Percentiles rank a stretch among this genome's conserved stretches.
Evolutionary conservation across 2,797 vertebrate species (phyloP).

Genomic region (Morus bassanus): DNA sequence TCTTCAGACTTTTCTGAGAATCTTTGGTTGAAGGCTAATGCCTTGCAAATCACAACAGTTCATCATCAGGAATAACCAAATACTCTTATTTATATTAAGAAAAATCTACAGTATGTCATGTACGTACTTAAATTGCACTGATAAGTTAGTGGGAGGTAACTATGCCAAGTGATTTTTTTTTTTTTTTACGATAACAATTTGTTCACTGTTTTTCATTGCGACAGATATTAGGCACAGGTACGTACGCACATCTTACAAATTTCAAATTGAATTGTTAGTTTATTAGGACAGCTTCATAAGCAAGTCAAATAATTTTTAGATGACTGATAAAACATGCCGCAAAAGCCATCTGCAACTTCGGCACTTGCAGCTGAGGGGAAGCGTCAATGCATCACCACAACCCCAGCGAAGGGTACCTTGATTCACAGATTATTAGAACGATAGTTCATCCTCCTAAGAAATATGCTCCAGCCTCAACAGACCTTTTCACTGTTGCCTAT

Average conservation of each 20-base stretch:
- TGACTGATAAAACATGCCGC: background rate
- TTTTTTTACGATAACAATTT: background rate
- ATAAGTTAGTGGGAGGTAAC: background rate
- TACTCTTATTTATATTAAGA: background rate
- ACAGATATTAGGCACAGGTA: background rate
- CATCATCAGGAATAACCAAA: background rate
- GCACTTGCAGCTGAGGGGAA: too few species aligned
- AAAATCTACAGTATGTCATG: background rate
- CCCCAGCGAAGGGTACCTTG: rapidly evolving
- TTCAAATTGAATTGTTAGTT: background rate
- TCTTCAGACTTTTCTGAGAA: background rate
- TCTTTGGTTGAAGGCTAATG: background rate
- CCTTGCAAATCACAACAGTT: background rate
- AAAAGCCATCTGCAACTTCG: background rate
- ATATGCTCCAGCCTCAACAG: background rate
- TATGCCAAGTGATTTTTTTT: background rate
- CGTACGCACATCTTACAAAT: background rate
- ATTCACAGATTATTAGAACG: background rate
- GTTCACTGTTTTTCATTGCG: background rate
- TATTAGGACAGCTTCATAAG: background rate
- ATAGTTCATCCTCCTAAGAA: background rate
- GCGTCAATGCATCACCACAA: background rate
- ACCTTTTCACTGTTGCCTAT: too few species aligned
- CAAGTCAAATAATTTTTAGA: background rate
- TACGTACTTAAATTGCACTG: background rate